Base-by-base conservation (phyloP, 2,888 invertebrate genomes). In the Stenurella melanura region DNA sequence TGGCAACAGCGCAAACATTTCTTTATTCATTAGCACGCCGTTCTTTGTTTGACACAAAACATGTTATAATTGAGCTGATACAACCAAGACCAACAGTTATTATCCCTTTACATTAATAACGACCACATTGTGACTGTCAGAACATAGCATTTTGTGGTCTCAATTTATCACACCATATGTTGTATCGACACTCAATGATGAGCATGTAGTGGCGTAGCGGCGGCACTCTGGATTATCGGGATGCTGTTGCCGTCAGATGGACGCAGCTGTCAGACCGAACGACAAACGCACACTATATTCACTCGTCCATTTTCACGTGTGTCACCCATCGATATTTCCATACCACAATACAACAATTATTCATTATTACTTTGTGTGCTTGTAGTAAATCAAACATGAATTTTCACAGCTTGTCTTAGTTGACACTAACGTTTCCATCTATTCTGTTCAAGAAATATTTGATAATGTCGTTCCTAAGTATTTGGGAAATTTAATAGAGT, bases 181-280 rank as follows among this genome's bases (percentile, higher is more conserved):
- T 80, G 77, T 78, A 80, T 80, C 77, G 78, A 80, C 80, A 80
- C 77, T 75, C 73, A 74, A 80, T 80, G 80, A 80, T 80, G 78
- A 77, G 80, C 75, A 67, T 78, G 80, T 80, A 75, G 77, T 57
- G 75, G 71, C 30, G 80, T 80, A 75, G 77, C 54, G 75, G 71
- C 30, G 75, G 74, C 71, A 38, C 74, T 76, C 61, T 63, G 69
- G 76, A 69, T 76, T 71, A 77, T 76, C 75, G 73, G 73, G 26
- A 54, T 67, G 67, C 21, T 73, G 77, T 75, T 75, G 75, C 73
- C 64, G 77, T 79, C 77, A 75, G 63, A 78, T 76, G 74, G 69
- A 61, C 74, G 38, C 78, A 74, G 70, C 76, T 78, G 73, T 78
- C 70, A 78, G 73, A 70, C 26, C 64, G 50, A 38, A 56, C 63